Conservation (phyloP, 37 sponge, comb jelly and placozoan species). For the Chondrosia reniformis region DNA sequence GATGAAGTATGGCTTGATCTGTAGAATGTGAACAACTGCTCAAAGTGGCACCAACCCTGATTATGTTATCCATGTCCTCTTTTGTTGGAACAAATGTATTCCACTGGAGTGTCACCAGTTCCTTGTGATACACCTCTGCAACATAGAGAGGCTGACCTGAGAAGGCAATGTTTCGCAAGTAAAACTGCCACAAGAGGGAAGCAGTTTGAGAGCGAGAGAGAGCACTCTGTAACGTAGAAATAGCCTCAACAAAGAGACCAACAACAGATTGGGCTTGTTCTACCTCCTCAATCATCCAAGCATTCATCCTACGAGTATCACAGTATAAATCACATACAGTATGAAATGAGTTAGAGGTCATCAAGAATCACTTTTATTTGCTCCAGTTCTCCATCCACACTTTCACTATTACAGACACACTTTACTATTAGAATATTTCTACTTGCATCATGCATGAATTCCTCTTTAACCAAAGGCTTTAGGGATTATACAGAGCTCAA, state of each 20-base stretch:
- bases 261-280: not conserved
- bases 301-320: not conserved
- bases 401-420: no score
- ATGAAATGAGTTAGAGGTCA: no score
- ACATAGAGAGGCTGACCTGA: conserved; percentile 35
- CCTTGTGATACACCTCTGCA: conserved; percentile 53
- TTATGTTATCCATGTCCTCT: conserved; percentile 59
- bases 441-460: no score
- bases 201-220: not conserved
- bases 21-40: not conserved
- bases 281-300: conserved; percentile 15
- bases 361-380: no score
- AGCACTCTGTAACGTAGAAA: not conserved
- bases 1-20: not conserved
- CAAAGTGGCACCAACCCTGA: conserved; percentile 29
- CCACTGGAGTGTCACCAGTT: conserved; percentile 67
- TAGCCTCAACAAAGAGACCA: not conserved
- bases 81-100: conserved; percentile 54
- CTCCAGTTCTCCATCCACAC: no score
- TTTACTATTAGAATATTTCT: no score
- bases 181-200: conserved; percentile 50
- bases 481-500: no score
- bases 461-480: no score
- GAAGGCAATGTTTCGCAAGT: conserved; percentile 41
- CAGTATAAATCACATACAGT: no score